Evolutionary conservation across 2,888 invertebrate genomes (phyloP), one percentile per base, ranked within the genome.

Genomic region (Mesochorus sp.): DNA sequence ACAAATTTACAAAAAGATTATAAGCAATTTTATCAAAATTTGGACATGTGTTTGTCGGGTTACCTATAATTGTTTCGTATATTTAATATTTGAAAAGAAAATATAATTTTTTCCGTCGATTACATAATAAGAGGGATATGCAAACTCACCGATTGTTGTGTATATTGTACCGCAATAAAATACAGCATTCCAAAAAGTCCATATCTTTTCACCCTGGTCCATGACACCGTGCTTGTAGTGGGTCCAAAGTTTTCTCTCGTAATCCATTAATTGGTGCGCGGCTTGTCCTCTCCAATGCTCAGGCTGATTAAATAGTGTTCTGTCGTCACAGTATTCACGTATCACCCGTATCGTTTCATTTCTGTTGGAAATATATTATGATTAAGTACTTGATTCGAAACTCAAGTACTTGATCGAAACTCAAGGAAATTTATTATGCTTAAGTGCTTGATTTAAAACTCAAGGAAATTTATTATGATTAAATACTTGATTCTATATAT

Each of bases 91-190:
- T n/a, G n/a, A n/a, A n/a, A n/a, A n/a, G n/a, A n/a, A n/a, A n/a
- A n/a, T n/a, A n/a, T n/a, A n/a, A n/a, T n/a, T n/a, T n/a, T n/a
- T n/a, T n/a, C n/a, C n/a, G n/a, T n/a, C n/a, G n/a, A n/a, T n/a
- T n/a, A n/a, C n/a, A n/a, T n/a, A n/a, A n/a, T n/a, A n/a, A n/a
- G n/a, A n/a, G n/a, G n/a, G n/a, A n/a, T n/a, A n/a, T n/a, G n/a
- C 4, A 28, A 3, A 31, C 94, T 93, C 87, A 97, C 97, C 97
- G 87, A 97, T 97, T 8, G 97, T 97, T 8, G 97, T 97, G 86
- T 95, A 97, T 87, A 97, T 95, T 21, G 97, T 97, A 44, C 96
- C 96, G 82, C 97, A 96, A 85, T 95, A 97, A 85, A 97, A 97
- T 91, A 97, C 94, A 0, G 97, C 93, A 88, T 97, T 96, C 95